Base-by-base conservation (phyloP, 2,888 invertebrate species). In the Mythimna ferrago region DNA sequence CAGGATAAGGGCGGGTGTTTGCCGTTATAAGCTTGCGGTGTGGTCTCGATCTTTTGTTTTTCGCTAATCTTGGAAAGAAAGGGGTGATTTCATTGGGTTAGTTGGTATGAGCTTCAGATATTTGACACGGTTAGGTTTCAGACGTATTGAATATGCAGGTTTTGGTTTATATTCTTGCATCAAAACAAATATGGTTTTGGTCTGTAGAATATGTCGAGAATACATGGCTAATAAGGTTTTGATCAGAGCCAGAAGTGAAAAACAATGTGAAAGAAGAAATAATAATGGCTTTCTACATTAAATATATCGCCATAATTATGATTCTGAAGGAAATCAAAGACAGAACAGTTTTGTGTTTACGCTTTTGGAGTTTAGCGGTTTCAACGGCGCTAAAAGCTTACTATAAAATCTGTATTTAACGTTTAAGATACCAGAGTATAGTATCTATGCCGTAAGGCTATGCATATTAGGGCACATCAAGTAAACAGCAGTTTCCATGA, bases 1-100 rank as follows among this genome's bases (percentile, higher is more conserved):
- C 83, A 81, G 87, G 80, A 86, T 84, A 78, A 83, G 78, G 78
- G 73, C 38, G 76, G 73, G 79, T 77, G 82, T 83, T 78, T 68
- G 85, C 87, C 78, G 72, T 77, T 63, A 74, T 44, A 82, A 82
- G 73, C 78, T 76, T 66, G 76, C 66, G 77, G 63, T 83, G 75
- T 76, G 68, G 72, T 80, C 81, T 73, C 38, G 5, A 62, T 66
- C 73, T 83, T 82, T 82, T 83, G 76, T 82, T 78, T 77, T 73
- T 86, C 65, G 86, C 84, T 71, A 82, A 62, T 81, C 66, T 72
- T 84, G 60, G 70, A 68, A 62, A 67, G 60, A 70, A 73, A 71
- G 74, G 73, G 73, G 71, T 77, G 60, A 66, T 56, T 66, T 64
- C 58, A 65, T 44, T 41, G 53, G 19, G 54, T 32, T 10, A 1